Evolutionary conservation across 2,797 vertebrate species (phyloP), one percentile per base, ranked within the genome.

Genomic region (Crenichthys baileyi): DNA sequence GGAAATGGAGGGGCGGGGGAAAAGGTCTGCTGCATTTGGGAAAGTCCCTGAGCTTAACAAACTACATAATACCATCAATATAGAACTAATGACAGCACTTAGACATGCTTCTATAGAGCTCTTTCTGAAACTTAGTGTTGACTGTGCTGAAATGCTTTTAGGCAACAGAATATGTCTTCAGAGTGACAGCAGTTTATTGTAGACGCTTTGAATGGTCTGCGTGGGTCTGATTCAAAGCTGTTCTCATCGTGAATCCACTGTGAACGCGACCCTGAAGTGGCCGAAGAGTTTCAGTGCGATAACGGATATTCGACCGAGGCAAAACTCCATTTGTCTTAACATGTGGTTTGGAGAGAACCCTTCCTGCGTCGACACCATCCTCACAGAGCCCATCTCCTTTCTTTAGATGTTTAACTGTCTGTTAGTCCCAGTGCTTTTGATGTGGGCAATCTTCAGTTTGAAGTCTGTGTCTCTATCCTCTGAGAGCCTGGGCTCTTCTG

Each of bases 51-150:
- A 89, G 88, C 90, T 92, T 89, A 94, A 89, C 87, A 83, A 83
- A 2, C 87, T 78, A 86, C 87, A 88, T 87, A 92, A 92, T 87
- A 82, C 86, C 90, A 82, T 92, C 87, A 92, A 87, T 92, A 91
- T 88, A 81, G 90, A 90, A 85, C 89, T 88, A 93, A 91, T 93
- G 91, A 86, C 86, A 67, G 87, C 86, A 85, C 90, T 90, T 91
- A 87, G 87, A 85, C 84, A 78, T 88, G 90, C 87, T 84, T 76
- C 79, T 86, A 79, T 79, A 86, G 73, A 79, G 79, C 83, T 83
- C 79, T n/a, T 77, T 83, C 71, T 77, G 29, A 75, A 83, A 80
- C 77, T 90, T 89, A 78, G 77, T 76, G 78, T 90, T 87, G 77
- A 84, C 86, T 87, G 88, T 90, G 81, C 88, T 85, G 75, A 85